Evolutionary conservation across 2,888 invertebrate genomes (phyloP), one percentile per base, ranked within the genome.

Genomic region (Lepidocyrtinus sp.): DNA sequence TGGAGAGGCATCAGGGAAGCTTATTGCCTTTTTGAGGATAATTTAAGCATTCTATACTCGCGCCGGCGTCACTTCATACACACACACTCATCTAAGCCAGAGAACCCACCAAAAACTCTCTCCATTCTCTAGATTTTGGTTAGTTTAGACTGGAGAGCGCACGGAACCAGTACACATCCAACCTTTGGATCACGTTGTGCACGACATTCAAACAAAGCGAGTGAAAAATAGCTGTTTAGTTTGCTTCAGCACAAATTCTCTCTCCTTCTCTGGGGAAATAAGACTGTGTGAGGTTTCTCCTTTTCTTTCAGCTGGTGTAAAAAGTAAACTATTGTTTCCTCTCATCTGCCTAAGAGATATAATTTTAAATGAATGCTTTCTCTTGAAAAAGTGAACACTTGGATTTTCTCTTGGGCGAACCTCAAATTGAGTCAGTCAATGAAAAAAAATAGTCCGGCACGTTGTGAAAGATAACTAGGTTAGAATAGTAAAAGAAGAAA

Each of bases 1-100:
- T 36, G 36, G 12, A 12, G 36, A 36, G 12, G 36, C 36, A 36
- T 36, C 36, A 12, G 36, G 12, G 12, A 36, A 36, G 36, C 36
- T 36, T 36, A 36, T 36, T 36, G 36, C 36, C 36, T 36, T 36
- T 36, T 36, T 36, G 36, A 36, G 12, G 55, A 55, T 55, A 55
- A 55, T 55, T n/a, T 17, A 55, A 63, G 65, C 69, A 26, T 70
- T 26, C 70, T 70, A 62, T 70, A 64, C 80, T 70, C 80, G 80
- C 80, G 80, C 80, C 80, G 80, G 80, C 80, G 80, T 80, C 80
- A 80, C 80, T 75, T 70, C 80, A 74, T 65, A 73, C 36, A 79
- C 64, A 68, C 73, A 73, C 79, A 62, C 7, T 7, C 62, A 62
- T 21, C n/a, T 22, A 21, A 62, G 62, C 73, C 69, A 65, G 70